Evolutionary conservation across 1,140 invertebrate species (phyloP), one percentile per base, ranked within the genome.

Genomic region (Drosophila takahashii): DNA sequence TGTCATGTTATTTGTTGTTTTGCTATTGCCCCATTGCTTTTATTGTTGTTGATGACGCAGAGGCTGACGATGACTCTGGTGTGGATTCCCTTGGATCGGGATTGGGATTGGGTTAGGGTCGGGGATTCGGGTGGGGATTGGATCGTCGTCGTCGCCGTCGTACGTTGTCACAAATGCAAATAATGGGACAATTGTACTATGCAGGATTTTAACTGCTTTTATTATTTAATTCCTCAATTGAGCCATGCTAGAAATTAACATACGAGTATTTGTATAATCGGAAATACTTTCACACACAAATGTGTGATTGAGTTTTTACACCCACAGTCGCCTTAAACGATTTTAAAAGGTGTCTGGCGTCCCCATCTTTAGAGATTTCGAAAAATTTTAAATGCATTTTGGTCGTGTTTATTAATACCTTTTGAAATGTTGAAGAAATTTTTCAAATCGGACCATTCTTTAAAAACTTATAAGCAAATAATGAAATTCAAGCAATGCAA

Each of bases 161-260:
- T 42, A 48, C 75, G 79, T 75, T 86, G 86, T 90, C 86, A 90
- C 86, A 90, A 89, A 90, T 90, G 86, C 86, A 90, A 90, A 90
- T 90, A 90, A 90, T 90, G 79, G 86, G 72, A 79, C 76, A 90
- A 86, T 90, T 86, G 79, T 80, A 65, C 79, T 67, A 37, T 78
- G 74, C 76, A 69, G 77, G 57, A 57, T 61, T 69, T 77, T 80
- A 85, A 80, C 81, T 77, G 77, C 77, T 73, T 84, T 84, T 84
- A 84, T 86, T 85, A 84, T 84, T 84, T 84, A 84, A 84, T 84
- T 84, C 81, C 77, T 81, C 54, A 80, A 80, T 85, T 72, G 71
- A 77, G 62, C 45, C 54, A 59, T 47, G 18, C 42, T 42, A 26
- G 27, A 36, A 47, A 39, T 41, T n/a, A 54, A 16, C 41, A 44